Evolutionary conservation across 2,113 vertebrate genomes (phyloP).

Genomic region (Emydocephalus ijimae): DNA sequence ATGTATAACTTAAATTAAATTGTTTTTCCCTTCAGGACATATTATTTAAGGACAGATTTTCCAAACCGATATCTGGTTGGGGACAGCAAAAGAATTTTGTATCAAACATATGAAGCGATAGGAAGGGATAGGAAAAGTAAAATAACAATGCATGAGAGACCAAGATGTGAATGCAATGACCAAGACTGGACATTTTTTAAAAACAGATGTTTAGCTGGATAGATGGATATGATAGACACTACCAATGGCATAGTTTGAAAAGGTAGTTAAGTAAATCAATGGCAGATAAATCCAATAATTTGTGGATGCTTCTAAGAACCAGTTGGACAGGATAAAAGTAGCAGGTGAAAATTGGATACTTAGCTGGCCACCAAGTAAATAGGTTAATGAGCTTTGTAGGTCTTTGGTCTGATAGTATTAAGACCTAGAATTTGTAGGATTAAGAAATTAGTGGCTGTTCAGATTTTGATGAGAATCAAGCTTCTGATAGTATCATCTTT

Average conservation of each 20-base stretch:
- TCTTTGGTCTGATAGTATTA: not conserved
- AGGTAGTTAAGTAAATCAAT: not conserved
- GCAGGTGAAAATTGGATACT: too few relatives aligned
- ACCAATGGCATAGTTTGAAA: not conserved
- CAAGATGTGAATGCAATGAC: not conserved
- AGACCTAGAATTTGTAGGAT: not conserved
- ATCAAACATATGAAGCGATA: not conserved
- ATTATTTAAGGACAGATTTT: slow-evolving; percentile 13
- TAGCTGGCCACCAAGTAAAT: not conserved
- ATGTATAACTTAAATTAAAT: slow-evolving; percentile 22
- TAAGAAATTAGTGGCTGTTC: not conserved
- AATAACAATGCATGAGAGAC: not conserved
- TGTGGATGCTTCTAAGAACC: not conserved
- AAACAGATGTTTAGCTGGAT: not conserved
- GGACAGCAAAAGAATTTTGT: slow-evolving; percentile 12
- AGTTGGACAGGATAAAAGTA: not conserved
- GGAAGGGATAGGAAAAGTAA: not conserved
- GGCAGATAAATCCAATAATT: not conserved
- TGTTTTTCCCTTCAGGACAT: slow-evolving; percentile 10
- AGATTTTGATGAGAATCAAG: not conserved
- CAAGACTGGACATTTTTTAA: not conserved
- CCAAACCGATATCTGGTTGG: not conserved
- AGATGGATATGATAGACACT: not conserved
- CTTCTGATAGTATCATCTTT: not conserved
- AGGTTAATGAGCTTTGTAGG: not conserved